Evolutionary conservation across 2,888 invertebrate species (phyloP).

Genomic region (Teleiodes luculella): DNA sequence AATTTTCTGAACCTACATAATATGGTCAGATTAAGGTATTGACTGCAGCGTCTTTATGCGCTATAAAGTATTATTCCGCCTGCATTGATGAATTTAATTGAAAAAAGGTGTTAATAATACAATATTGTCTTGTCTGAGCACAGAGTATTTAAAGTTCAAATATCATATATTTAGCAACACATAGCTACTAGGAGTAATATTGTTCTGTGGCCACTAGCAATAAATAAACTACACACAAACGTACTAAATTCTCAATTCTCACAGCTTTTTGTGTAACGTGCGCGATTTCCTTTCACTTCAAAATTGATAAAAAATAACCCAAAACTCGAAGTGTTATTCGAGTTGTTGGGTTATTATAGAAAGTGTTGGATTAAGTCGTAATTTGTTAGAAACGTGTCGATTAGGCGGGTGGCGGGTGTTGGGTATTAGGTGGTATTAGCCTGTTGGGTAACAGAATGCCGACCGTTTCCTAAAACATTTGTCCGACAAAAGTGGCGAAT

Average conservation of each 20-base stretch:
- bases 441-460: slow-evolving; percentile 50
- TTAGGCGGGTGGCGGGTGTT: slow-evolving; percentile 40
- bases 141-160: too few species aligned
- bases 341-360: slow-evolving; percentile 57
- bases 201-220: too few species aligned
- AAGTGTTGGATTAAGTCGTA: slow-evolving; percentile 66
- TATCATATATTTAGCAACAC: too few species aligned
- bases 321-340: slow-evolving; percentile 30
- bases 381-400: slow-evolving; percentile 66
- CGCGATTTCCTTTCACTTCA: slow-evolving; percentile 33
- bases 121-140: too few species aligned
- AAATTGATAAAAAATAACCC: slow-evolving; percentile 20
- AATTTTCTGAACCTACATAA: too few species aligned
- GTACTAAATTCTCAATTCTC: not conserved
- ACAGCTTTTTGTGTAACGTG: slow-evolving; percentile 16
- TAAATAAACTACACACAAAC: not conserved
- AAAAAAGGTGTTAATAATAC: too few species aligned
- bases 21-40: too few species aligned
- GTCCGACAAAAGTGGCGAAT: slow-evolving; percentile 66
- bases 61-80: too few species aligned
- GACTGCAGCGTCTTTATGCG: too few species aligned
- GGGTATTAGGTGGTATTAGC: slow-evolving; percentile 41
- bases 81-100: too few species aligned
- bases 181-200: too few species aligned
- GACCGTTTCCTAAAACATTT: slow-evolving; percentile 69